Percentiles rank a stretch among this genome's conserved stretches.
phyloP scores from a whole-genome alignment of 2,888 invertebrate genomes.

The Sesia apiformis region DNA sequence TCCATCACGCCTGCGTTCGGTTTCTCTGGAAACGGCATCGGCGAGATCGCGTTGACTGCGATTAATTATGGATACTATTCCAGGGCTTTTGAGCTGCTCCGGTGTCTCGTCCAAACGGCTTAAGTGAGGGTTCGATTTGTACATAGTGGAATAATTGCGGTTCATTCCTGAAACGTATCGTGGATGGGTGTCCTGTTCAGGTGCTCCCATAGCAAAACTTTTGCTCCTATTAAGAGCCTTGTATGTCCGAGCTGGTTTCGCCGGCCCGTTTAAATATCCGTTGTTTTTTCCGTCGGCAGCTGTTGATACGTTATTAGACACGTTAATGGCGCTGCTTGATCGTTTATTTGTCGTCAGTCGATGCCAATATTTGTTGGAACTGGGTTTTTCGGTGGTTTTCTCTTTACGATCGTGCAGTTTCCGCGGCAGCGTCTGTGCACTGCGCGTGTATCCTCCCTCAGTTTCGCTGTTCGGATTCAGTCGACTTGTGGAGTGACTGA shows the following conservation, averaged over 20 bases:
- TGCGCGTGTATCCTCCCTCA: constrained; percentile 72
- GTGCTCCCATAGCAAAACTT: constrained; percentile 88
- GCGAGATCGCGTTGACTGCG: constrained; percentile 87
- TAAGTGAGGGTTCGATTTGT: constrained; percentile 86
- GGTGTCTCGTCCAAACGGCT: constrained; percentile 81
- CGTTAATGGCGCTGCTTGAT: constrained; percentile 78
- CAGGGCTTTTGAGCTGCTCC: constrained; percentile 86
- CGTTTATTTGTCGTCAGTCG: constrained; percentile 70
- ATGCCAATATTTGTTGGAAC: constrained; percentile 62
- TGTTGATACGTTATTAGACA: constrained; percentile 65
- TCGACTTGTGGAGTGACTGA: constrained; percentile 87
- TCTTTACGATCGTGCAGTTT: constrained; percentile 72
- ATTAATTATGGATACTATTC: constrained; percentile 89
- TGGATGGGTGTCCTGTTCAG: constrained; percentile 64
- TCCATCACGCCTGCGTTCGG: constrained; percentile 68
- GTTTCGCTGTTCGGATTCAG: constrained; percentile 73
- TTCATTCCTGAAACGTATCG: constrained; percentile 62
- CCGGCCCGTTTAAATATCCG: constrained; percentile 76
- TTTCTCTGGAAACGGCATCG: constrained; percentile 73
- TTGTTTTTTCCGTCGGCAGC: constrained; percentile 53
- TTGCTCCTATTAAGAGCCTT: constrained; percentile 86
- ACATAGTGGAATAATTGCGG: constrained; percentile 74
- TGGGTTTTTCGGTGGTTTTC: constrained; percentile 55
- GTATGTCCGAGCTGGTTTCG: constrained; percentile 86
- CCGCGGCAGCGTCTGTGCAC: constrained; percentile 85